phyloP scores from a whole-genome alignment of 2,113 vertebrate genomes.

The Zosterops lateralis region DNA sequence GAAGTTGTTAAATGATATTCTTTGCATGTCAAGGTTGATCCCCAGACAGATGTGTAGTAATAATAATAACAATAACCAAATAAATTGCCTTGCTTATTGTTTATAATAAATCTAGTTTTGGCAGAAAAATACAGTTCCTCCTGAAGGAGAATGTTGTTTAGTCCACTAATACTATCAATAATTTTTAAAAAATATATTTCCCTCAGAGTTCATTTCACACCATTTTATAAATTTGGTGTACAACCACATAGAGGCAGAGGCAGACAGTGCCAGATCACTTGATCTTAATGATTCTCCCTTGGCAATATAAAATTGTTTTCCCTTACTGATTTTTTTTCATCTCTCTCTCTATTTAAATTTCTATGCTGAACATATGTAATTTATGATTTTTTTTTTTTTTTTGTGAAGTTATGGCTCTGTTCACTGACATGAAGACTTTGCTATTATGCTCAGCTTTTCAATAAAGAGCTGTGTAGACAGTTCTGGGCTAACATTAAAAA shows the following conservation, averaged over 20 bases:
- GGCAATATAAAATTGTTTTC: background rate
- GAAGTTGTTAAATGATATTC: background rate
- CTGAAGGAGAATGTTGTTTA: background rate
- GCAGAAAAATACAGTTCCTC: background rate
- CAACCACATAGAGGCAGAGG: background rate
- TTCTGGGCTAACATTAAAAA: background rate
- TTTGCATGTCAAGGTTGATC: background rate
- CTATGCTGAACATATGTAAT: background rate
- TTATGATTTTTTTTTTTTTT: background rate
- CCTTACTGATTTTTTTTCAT: background rate
- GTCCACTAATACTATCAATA: background rate
- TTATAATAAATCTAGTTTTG: background rate
- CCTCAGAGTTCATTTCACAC: background rate
- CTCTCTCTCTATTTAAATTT: background rate
- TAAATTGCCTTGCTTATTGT: background rate
- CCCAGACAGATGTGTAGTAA: background rate
- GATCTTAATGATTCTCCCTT: background rate
- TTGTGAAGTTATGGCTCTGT: background rate
- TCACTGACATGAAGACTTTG: background rate
- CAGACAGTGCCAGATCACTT: background rate
- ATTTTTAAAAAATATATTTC: background rate
- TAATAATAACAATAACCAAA: background rate
- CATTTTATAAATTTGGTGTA: background rate
- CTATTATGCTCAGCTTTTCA: background rate
- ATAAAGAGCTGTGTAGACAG: background rate